phyloP scores from a whole-genome alignment of 2,113 vertebrate species.

The Eonycteris spelaea region DNA sequence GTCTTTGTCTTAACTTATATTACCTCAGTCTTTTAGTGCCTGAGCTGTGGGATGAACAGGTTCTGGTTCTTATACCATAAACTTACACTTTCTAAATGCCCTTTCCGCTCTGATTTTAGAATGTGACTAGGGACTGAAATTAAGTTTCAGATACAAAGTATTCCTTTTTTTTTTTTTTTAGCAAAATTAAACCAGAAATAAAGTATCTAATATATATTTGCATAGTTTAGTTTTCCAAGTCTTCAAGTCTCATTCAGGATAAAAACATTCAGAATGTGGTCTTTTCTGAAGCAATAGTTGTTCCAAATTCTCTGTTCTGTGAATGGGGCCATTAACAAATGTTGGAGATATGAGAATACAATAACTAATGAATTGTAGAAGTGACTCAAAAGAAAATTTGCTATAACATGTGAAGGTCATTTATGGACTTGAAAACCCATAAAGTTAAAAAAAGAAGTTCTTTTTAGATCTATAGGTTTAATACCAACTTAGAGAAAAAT shows the following conservation, averaged over 20 bases:
- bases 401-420: neutral
- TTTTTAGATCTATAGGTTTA: neutral
- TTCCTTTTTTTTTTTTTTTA: neutral
- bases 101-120: neutral
- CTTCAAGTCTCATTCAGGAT: neutral
- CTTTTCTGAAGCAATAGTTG: neutral
- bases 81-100: neutral
- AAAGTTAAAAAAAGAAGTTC: neutral
- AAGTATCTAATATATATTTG: neutral
- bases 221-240: too few relatives aligned
- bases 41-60: neutral
- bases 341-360: neutral
- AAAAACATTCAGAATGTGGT: neutral
- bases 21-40: neutral
- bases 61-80: neutral
- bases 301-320: neutral
- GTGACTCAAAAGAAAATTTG: neutral
- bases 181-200: neutral
- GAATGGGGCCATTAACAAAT: neutral
- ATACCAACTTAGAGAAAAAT: neutral
- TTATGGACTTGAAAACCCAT: neutral
- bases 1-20: neutral
- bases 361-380: neutral
- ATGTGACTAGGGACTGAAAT: neutral
- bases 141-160: neutral